Base-by-base conservation (phyloP, 30 jellyfish, hydroid and myxozoan genomes). In the Chironex yamaguchii region DNA sequence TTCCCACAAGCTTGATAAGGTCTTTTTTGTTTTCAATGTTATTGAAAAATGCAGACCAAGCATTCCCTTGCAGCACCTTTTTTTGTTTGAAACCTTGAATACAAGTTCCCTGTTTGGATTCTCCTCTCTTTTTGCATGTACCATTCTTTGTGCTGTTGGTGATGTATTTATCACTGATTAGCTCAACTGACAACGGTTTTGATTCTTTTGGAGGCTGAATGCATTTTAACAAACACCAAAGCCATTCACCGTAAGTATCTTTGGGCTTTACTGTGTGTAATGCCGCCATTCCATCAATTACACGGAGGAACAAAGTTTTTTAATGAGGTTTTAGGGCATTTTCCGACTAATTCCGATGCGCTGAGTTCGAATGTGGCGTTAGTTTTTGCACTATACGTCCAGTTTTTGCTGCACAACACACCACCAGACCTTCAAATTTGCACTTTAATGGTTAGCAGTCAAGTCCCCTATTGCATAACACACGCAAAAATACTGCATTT, bases 61-160 rank as follows among this genome's bases (percentile, higher is more conserved):
- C 71, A 71, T 32, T 71, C 31, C 85, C 85, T 71, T 71, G 71
- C 23, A 71, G 85, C 85, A 71, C 49, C 31, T 71, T 71, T n/a
- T n/a, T n/a, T 31, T 29, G 82, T n/a, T 34, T 35, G 31, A 26
- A 63, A 26, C 77, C 77, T 4, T 24, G 54, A 63, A 63, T 63
- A 51, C 31, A 66, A 21, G 9, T 31, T 29, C 66, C 35, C 11
- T 34, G 4, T 31, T 29, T 14, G 6, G 1, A 29, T 3, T 6
- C 58, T 12, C 63, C 79, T 22, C 79, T 66, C 13, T 4, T 22
- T 29, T 4, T 12, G 4, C 62, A 9, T 12, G 63, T 29, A 66
- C 79, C 22, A 29, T 22, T 66, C 22, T 66, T 25, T 66, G 26
- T 66, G 36, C 85, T 35, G 4, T 30, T 36, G 1, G 23, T 71